These are phyloP conservation scores for Dicrurus megarhynchus DNA, from an alignment of 2,113 vertebrate species.

Conservation along the genomic window DNA sequence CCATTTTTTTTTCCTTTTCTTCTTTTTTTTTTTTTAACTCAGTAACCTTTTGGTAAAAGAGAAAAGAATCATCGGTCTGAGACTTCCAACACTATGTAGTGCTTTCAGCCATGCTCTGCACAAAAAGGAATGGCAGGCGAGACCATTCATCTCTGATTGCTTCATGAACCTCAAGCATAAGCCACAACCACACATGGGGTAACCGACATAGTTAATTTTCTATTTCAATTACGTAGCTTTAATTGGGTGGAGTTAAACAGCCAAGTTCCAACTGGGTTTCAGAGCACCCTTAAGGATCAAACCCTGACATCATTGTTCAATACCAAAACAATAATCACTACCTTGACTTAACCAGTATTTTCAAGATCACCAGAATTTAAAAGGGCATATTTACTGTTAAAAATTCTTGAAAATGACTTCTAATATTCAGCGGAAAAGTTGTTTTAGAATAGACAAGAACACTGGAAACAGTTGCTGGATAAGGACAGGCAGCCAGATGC, in stretches of 20 bases:
- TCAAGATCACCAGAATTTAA: not conserved
- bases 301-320: not conserved
- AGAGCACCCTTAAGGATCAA: not conserved
- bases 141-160: not conserved
- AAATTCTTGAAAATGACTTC: not conserved
- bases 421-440: not conserved
- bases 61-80: not conserved
- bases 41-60: not conserved
- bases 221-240: not conserved
- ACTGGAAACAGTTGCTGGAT: not conserved
- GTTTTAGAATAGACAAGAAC: not conserved
- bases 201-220: not conserved
- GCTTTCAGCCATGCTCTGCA: not conserved
- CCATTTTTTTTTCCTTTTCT: too few species aligned
- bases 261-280: not conserved
- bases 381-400: not conserved
- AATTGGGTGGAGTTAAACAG: not conserved
- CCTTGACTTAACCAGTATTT: not conserved
- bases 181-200: not conserved
- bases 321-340: not conserved
- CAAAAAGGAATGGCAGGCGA: not conserved
- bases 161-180: not conserved
- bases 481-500: not conserved
- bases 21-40: not conserved
- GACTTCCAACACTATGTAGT: not conserved